phyloP scores from a whole-genome alignment of 2,888 invertebrate genomes.

The Torymus auratus region DNA sequence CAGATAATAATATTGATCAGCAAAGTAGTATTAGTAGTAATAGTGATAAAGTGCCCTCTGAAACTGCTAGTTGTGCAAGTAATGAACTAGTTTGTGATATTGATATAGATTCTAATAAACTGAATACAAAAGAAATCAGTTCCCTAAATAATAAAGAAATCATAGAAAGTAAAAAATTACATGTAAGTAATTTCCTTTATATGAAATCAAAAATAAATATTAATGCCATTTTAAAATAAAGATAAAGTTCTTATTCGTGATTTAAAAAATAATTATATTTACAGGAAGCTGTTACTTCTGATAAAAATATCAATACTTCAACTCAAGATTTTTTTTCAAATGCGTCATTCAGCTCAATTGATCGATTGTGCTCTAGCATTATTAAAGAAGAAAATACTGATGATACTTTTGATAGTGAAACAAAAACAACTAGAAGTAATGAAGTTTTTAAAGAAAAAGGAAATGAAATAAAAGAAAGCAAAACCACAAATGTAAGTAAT shows the following conservation, averaged over 20 bases:
- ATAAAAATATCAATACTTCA: constrained; percentile 58
- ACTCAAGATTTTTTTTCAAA: constrained; percentile 66
- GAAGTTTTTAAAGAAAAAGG: constrained; percentile 49
- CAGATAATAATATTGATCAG: constrained; percentile 44
- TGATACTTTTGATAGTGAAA: background rate
- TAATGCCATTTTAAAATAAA: background rate
- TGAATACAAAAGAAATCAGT: constrained; percentile 1
- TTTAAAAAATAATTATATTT: constrained; percentile 25
- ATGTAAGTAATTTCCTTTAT: constrained; percentile 26
- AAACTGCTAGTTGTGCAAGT: constrained; percentile 19
- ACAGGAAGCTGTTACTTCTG: constrained; percentile 23
- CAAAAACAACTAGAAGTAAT: constrained; percentile 4
- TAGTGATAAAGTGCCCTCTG: constrained; percentile 50
- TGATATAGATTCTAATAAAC: constrained; percentile 14
- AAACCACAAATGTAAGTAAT: constrained; percentile 30
- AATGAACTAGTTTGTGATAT: constrained; percentile 27
- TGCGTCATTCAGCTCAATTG: constrained; percentile 63
- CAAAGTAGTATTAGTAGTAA: constrained; percentile 50
- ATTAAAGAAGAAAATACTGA: constrained; percentile 45
- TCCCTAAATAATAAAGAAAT: background rate
- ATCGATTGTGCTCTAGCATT: constrained; percentile 59
- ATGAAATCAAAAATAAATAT: background rate
- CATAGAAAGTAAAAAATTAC: constrained; percentile 22
- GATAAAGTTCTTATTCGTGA: background rate
- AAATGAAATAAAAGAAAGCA: constrained; percentile 10